Evolutionary conservation across 1,140 invertebrate genomes (phyloP).

Genomic region (Drosophila azteca): DNA sequence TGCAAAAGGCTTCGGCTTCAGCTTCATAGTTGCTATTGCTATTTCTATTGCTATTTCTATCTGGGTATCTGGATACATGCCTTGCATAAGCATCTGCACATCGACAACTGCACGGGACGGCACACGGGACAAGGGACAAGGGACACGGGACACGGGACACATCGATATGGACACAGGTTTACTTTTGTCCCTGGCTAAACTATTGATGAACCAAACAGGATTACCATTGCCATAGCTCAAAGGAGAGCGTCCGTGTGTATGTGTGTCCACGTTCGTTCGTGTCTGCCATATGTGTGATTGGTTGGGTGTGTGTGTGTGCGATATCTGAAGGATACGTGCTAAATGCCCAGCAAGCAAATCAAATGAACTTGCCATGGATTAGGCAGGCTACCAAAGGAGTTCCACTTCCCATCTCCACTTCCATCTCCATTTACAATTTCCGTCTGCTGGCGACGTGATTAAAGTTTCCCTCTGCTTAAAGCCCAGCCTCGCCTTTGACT

Average conservation of each 20-base stretch:
- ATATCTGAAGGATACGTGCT: constrained; percentile 45
- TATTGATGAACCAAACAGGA: constrained; percentile 81
- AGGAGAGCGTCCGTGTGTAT: constrained; percentile 27
- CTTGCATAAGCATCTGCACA: constrained; percentile 25
- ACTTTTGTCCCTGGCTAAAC: constrained; percentile 69
- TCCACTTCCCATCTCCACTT: constrained; percentile 33
- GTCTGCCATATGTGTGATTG: constrained; percentile 6
- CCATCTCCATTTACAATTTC: constrained; percentile 36
- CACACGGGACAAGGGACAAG: constrained; percentile 20
- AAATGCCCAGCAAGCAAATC: constrained; percentile 59
- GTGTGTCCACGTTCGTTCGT: constrained; percentile 1
- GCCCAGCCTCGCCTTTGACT: constrained; percentile 11
- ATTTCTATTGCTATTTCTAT: constrained; percentile 57
- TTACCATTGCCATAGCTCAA: constrained; percentile 65
- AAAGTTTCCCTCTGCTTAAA: constrained; percentile 22
- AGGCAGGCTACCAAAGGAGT: constrained; percentile 26
- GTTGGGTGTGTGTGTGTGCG: constrained; percentile 6
- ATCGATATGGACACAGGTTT: constrained; percentile 52
- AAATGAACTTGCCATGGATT: constrained; percentile 57
- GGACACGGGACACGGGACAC: constrained; percentile 22
- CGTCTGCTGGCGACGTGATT: constrained; percentile 9
- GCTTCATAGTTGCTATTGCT: constrained; percentile 39
- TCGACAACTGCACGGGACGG: constrained; percentile 31
- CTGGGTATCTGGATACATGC: constrained; percentile 37
- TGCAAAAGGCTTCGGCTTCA: constrained; percentile 48